These are phyloP conservation scores for Pelobates cultripes DNA, from an alignment of 2,797 vertebrate genomes.

Conservation along the genomic window DNA sequence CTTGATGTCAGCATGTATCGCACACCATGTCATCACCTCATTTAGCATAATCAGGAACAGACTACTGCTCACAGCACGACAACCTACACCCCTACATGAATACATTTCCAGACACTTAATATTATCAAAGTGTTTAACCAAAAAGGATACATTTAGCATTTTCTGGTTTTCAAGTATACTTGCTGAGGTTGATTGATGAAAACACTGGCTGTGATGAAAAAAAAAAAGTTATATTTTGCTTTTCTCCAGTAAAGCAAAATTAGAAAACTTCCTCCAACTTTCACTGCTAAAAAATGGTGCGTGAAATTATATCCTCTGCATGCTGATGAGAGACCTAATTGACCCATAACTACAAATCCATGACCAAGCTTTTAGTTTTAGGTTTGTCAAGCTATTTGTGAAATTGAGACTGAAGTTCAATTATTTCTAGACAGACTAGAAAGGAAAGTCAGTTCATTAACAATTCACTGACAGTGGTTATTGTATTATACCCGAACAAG, in stretches of 20 bases:
- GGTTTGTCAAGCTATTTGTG: conserved; percentile 55
- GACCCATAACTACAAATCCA: conserved; percentile 53
- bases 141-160: too few species aligned
- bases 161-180: too few species aligned
- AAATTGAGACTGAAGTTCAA: conserved; percentile 55
- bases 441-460: conserved; percentile 45
- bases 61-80: too few species aligned
- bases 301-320: conserved; percentile 48
- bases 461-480: conserved; percentile 28
- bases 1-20: too few species aligned
- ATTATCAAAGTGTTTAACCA: too few species aligned
- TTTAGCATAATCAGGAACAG: too few species aligned
- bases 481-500: conserved; percentile 5
- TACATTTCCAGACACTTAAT: too few species aligned
- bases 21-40: too few species aligned
- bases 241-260: conserved; percentile 1
- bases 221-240: too few species aligned
- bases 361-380: conserved; percentile 53
- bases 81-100: too few species aligned
- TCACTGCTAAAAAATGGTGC: conserved; percentile 44
- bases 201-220: neutral
- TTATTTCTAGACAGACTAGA: conserved; percentile 51
- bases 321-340: conserved; percentile 53
- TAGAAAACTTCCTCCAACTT: conserved; percentile 25
- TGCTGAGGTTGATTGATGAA: neutral